A percentile compares a stretch with the other conserved stretches of the same genome.
Evolutionary conservation across 2,113 vertebrate species (phyloP).

Genomic region (Hydrolagus affinis): DNA sequence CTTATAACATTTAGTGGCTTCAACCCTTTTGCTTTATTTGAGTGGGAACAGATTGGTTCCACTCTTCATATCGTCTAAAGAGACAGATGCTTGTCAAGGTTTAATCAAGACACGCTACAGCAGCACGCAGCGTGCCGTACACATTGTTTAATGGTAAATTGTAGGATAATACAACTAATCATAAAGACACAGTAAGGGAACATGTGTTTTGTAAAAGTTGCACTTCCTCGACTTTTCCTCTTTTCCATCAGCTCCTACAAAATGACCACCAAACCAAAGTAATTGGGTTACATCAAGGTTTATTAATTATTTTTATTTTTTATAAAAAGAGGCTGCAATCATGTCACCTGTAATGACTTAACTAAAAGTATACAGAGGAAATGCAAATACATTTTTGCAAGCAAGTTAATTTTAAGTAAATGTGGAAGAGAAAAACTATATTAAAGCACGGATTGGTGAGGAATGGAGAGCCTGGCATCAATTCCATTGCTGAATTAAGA

Average conservation of each 20-base stretch:
- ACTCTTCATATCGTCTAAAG: too few relatives aligned
- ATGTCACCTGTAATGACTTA: constrained; percentile 30
- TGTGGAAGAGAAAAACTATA: constrained; percentile 21
- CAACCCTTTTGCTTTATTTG: too few relatives aligned
- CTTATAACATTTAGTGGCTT: too few relatives aligned
- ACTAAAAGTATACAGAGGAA: constrained; percentile 31
- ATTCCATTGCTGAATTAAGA: too few relatives aligned
- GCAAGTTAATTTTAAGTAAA: constrained; percentile 30
- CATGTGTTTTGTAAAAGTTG: neutral
- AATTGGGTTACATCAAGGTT: constrained; percentile 26
- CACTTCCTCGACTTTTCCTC: constrained; percentile 15
- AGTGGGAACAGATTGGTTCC: too few relatives aligned
- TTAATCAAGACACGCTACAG: too few relatives aligned
- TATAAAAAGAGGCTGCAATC: constrained; percentile 27
- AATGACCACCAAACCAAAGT: neutral
- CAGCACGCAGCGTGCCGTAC: too few relatives aligned
- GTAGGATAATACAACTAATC: too few relatives aligned
- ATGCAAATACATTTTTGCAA: constrained; percentile 31
- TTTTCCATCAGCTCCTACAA: neutral
- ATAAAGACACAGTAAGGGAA: too few relatives aligned
- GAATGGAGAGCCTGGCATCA: neutral
- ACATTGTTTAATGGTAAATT: too few relatives aligned
- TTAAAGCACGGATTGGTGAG: constrained; percentile 20
- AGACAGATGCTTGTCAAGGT: too few relatives aligned
- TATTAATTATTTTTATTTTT: constrained; percentile 20